These are phyloP conservation scores for Oceanodroma tethys DNA, from an alignment of 2,113 vertebrate genomes.

Conservation along the genomic window DNA sequence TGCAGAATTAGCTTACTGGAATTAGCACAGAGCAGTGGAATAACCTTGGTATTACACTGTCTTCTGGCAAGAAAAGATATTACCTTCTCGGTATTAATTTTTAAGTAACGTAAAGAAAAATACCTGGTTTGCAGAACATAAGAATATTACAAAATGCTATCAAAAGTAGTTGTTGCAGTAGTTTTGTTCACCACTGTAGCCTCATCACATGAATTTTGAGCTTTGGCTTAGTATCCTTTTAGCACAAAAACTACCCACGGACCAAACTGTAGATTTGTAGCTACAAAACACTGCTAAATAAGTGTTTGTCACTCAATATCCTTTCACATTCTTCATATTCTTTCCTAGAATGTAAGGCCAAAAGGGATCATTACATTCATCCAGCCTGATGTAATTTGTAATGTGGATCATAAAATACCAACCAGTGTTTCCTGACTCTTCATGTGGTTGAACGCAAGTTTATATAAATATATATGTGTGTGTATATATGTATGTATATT, in stretches of 20 bases:
- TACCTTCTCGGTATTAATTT: neutral
- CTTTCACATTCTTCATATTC: neutral
- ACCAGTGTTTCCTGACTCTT: neutral
- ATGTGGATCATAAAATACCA: neutral
- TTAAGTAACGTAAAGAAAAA: neutral
- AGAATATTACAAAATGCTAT: neutral
- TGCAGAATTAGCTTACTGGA: neutral
- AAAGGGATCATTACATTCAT: neutral
- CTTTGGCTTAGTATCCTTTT: neutral
- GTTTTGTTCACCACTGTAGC: neutral
- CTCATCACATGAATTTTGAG: neutral
- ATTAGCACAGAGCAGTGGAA: neutral
- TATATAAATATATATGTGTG: neutral
- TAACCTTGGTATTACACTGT: neutral
- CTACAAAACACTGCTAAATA: neutral
- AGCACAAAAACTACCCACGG: neutral
- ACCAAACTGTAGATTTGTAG: neutral
- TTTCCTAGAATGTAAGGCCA: neutral
- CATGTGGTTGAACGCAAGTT: neutral
- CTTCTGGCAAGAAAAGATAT: neutral
- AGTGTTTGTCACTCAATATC: neutral
- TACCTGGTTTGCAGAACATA: neutral
- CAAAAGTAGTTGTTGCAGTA: neutral
- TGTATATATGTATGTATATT: neutral
- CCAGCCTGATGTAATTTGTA: neutral